These are phyloP conservation scores for Plecturocebus donacophilus DNA, from an alignment of 2,113 vertebrate genomes.

Conservation along the genomic window DNA sequence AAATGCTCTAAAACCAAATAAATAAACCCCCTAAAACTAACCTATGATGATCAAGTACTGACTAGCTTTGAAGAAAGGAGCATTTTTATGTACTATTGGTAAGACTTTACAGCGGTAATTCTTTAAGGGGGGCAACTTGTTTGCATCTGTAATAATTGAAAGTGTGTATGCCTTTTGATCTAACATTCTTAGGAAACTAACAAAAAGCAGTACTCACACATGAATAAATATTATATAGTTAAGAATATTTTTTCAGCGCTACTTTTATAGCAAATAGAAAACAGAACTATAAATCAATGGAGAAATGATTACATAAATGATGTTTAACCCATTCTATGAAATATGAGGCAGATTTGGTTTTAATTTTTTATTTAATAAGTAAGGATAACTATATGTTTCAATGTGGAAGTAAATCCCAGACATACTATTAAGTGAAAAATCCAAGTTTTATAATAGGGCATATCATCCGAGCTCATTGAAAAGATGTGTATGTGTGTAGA, in stretches of 20 bases:
- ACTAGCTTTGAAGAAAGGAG: background rate
- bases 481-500: background rate
- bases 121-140: background rate
- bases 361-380: slow-evolving; percentile 1
- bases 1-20: background rate
- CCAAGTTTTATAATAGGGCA: background rate
- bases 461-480: background rate
- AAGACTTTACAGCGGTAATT: background rate
- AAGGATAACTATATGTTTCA: background rate
- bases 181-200: background rate
- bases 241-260: background rate
- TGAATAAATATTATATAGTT: background rate
- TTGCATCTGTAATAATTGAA: background rate
- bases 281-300: background rate
- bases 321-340: background rate
- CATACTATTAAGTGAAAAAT: background rate
- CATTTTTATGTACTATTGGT: background rate
- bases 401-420: background rate
- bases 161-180: background rate
- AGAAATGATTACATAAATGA: background rate
- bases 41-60: background rate
- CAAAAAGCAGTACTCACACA: background rate
- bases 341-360: background rate
- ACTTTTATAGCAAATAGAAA: background rate
- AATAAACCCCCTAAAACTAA: background rate